phyloP scores from a whole-genome alignment of 1,140 invertebrate species.

The Arctopsyche grandis region DNA sequence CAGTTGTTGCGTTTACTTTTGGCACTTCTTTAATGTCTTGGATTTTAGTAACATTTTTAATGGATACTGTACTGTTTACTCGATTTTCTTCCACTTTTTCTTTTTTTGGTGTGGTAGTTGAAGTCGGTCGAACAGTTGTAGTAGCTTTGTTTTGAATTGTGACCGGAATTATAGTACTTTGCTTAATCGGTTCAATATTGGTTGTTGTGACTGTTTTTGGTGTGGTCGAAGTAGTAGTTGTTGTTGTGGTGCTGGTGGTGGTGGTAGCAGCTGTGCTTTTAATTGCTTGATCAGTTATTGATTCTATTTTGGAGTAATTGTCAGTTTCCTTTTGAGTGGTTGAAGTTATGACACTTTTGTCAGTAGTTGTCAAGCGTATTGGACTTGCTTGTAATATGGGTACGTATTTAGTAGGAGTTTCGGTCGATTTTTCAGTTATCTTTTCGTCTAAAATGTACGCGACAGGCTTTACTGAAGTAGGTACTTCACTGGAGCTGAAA shows the following conservation, averaged over 20 bases:
- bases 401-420: slow-evolving; percentile 55
- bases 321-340: slow-evolving; percentile 57
- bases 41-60: background rate
- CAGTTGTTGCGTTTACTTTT: background rate
- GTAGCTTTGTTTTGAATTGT: slow-evolving; percentile 24
- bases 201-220: slow-evolving; percentile 36
- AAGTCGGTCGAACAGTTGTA: slow-evolving; percentile 44
- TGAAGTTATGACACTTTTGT: slow-evolving; percentile 39
- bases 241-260: slow-evolving; percentile 28
- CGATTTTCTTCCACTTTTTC: background rate
- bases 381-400: background rate
- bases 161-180: slow-evolving; percentile 4
- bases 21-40: background rate
- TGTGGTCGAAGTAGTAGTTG: slow-evolving; percentile 39
- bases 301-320: slow-evolving; percentile 51
- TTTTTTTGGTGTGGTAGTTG: slow-evolving; percentile 12
- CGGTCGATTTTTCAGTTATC: slow-evolving; percentile 54
- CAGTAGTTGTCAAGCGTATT: slow-evolving; percentile 47
- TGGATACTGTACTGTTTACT: background rate
- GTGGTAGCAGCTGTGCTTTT: slow-evolving; percentile 51
- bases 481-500: background rate
- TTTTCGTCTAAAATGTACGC: background rate
- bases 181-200: background rate
- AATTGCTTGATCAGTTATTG: slow-evolving; percentile 48
- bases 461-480: slow-evolving; percentile 39